Evolutionary conservation across 2,797 vertebrate genomes (phyloP).

Genomic region (Sparidentex hasta): DNA sequence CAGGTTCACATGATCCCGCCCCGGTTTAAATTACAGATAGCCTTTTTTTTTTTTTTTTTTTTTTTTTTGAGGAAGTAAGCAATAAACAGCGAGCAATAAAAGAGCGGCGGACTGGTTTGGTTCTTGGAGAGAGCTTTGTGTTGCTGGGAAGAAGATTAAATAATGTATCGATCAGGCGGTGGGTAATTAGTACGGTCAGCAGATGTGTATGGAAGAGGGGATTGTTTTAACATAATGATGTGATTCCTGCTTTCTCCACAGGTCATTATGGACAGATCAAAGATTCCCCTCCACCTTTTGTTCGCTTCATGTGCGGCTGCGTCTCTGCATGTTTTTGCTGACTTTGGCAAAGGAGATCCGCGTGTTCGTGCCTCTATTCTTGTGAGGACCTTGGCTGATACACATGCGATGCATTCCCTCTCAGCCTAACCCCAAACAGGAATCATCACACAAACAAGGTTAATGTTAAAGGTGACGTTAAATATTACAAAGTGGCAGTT

Average conservation of each 20-base stretch:
- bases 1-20: slow-evolving; percentile 72
- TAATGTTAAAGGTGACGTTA: background rate
- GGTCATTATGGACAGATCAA: slow-evolving; percentile 66
- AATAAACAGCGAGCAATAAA: slow-evolving; percentile 51
- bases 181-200: slow-evolving; percentile 73
- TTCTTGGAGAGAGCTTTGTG: slow-evolving; percentile 47
- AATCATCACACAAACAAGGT: background rate
- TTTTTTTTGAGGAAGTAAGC: slow-evolving; percentile 44
- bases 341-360: slow-evolving; percentile 46
- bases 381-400: slow-evolving; percentile 14
- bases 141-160: slow-evolving; percentile 60
- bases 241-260: slow-evolving; percentile 50
- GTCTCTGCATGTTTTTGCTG: slow-evolving; percentile 49
- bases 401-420: background rate
- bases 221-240: slow-evolving; percentile 67
- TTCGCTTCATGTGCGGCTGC: slow-evolving; percentile 28
- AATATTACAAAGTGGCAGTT: no score
- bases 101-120: slow-evolving; percentile 10
- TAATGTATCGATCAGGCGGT: slow-evolving; percentile 68
- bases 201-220: slow-evolving; percentile 47
- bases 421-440: background rate
- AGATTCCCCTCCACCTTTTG: slow-evolving; percentile 51
- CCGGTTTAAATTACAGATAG: slow-evolving; percentile 77
- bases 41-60: slow-evolving; percentile 50
- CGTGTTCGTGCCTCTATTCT: background rate